Base-by-base conservation (phyloP, 2,797 vertebrate genomes). In the Natrix natrix region DNA sequence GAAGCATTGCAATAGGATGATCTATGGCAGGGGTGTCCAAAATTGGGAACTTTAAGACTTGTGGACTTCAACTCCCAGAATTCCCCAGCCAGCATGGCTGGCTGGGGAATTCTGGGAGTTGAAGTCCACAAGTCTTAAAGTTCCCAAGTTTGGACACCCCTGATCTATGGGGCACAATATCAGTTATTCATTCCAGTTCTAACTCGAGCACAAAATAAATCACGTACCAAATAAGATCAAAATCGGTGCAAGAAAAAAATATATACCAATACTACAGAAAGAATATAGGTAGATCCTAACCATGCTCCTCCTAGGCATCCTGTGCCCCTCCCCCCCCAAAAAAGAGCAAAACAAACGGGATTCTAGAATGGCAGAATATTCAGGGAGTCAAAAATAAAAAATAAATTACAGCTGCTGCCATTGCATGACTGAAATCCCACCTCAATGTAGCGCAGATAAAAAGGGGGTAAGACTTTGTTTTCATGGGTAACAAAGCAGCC, bases 251-350 rank as follows among this genome's bases (percentile, higher is more conserved):
- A 12, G 28, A 52, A 93, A 92, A 90, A 90, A 11, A 60, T 11
- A 22, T 59, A 20, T 28, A 22, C 32, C 1, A 0, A 8, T 2
- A 8, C 0, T 6, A 0, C 0, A 61, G 0, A 4, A 0, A 2
- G 37, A 55, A 16, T 2, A 28, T 26, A 32, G 14, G 8, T 20
- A 52, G 28, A 66, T 66, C 61, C 4, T 66, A 54, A 87, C 11
- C 1, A 14, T 14, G 52, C 56, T 88, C 22, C 8, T 0, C 0
- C 69, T 37, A 4, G 32, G 69, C 8, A 43, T 43, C 2, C 3
- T 43, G 32, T 3, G 1, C 8, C 69, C 69, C 16, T 14, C 12
- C 4, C 28, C 6, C 2, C 1, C 8, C 54, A 54, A 14, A 20
- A 48, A 83, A 48, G 1, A 83, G 4, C 11, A 83, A 83, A 83